Evolutionary conservation across 2,888 invertebrate genomes (phyloP), one percentile per base, ranked within the genome.

Genomic region (Phyllotreta striolata): DNA sequence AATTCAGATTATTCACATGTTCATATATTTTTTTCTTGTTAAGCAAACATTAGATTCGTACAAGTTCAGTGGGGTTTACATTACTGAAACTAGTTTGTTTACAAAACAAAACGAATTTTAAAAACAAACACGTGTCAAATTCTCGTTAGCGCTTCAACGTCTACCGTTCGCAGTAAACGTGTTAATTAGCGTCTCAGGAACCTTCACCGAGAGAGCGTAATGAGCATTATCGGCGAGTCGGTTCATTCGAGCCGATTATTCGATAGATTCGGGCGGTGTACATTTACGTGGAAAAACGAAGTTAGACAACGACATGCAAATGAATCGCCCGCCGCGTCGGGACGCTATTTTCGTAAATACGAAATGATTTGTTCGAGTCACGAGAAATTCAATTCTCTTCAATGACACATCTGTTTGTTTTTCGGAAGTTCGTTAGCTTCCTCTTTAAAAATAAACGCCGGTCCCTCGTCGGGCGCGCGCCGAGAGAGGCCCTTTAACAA

Each of bases 401-500:
- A 44, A 56, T 44, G 46, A 4, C 44, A 3, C 37, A 56, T 56
- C 37, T 37, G 44, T 24, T 56, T 56, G 14, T 38, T 56, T 56
- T 46, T 13, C 6, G 10, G 55, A 43, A 43, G 55, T 41, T 55
- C 43, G 35, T 55, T 55, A 55, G 43, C 56, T 37, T 44, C 10
- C 6, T n/a, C 46, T 56, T 56, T 56, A 56, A 56, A 54, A 56
- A 44, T 56, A 56, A 56, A 56, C 13, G 12, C n/a, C 34, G 34
- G 9, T 41, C 10, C 2, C 12, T 46, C n/a, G n/a, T n/a, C n/a
- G n/a, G n/a, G n/a, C n/a, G 38, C 37, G 8, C 9, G 38, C 9
- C 14, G 5, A 12, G 8, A 12, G 8, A 14, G 14, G 24, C 8
- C 39, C 34, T 54, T 13, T 1, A 8, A 14, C 40, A 6, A 39